Conservation (phyloP, 2,113 vertebrate genomes). For the Cnemophilus loriae region DNA sequence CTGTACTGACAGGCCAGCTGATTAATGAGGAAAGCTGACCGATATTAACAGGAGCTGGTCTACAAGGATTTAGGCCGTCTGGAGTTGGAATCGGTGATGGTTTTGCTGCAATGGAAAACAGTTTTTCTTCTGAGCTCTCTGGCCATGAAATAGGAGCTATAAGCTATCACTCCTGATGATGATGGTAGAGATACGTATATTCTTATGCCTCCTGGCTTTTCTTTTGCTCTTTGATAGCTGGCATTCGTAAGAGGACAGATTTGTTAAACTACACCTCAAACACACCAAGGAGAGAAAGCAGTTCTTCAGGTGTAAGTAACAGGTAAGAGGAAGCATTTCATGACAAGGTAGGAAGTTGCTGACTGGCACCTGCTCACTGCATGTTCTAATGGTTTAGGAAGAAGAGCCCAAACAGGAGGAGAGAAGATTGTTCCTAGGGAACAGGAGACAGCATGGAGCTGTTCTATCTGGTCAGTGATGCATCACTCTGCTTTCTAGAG, state of each 20-base stretch:
- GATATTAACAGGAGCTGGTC: neutral
- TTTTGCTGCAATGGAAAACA: neutral
- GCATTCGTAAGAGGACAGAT: neutral
- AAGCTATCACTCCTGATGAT: neutral
- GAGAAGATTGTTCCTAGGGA: neutral
- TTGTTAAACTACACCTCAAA: neutral
- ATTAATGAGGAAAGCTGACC: neutral
- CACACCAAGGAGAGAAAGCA: neutral
- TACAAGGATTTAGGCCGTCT: neutral
- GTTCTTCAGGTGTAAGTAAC: neutral
- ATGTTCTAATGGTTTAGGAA: neutral
- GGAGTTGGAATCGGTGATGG: accelerated
- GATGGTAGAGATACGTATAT: neutral
- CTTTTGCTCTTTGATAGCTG: neutral
- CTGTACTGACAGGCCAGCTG: neutral
- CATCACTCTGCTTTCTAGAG: neutral
- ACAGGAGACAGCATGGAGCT: neutral
- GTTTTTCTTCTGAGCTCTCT: neutral
- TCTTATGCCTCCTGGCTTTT: neutral
- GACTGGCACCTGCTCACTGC: neutral
- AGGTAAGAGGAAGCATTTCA: neutral
- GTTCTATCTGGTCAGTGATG: neutral
- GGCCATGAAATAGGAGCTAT: neutral
- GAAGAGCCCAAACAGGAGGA: neutral
- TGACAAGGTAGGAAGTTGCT: neutral